A percentile compares a stretch with the other conserved stretches of the same genome.
These are phyloP conservation scores for Listronotus oregonensis DNA, from an alignment of 1,140 invertebrate genomes.

Conservation along the genomic window DNA sequence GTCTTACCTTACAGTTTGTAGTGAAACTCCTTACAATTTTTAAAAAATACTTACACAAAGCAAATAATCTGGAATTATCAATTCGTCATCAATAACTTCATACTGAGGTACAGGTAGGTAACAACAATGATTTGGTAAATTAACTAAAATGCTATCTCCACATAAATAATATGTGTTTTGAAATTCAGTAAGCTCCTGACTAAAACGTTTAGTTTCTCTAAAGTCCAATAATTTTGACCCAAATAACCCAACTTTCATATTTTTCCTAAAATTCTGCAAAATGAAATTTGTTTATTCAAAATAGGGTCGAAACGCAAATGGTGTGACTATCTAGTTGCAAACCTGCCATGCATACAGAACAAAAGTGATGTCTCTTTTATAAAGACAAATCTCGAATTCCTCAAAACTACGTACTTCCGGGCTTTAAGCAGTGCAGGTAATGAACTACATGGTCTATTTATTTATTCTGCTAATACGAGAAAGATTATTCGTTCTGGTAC, in stretches of 20 bases:
- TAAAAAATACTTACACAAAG: slow-evolving; percentile 9
- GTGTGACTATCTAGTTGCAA: too few species aligned
- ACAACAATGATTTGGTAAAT: slow-evolving; percentile 1
- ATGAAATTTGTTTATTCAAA: neutral
- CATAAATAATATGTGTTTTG: slow-evolving; percentile 17
- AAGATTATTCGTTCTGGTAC: too few species aligned
- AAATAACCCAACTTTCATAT: slow-evolving; percentile 7
- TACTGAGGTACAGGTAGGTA: slow-evolving; percentile 15
- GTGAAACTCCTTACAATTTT: too few species aligned
- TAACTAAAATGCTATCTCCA: slow-evolving; percentile 6
- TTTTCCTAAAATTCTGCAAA: neutral
- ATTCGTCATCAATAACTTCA: neutral
- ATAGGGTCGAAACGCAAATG: too few species aligned
- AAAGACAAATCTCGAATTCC: too few species aligned
- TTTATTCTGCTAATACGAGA: too few species aligned
- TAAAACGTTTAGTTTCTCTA: slow-evolving; percentile 9
- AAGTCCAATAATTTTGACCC: slow-evolving; percentile 8
- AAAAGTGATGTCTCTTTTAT: too few species aligned
- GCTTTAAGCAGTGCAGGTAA: too few species aligned
- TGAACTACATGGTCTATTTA: too few species aligned
- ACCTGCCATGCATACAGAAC: too few species aligned
- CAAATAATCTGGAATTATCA: slow-evolving; percentile 1
- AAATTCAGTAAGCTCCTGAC: slow-evolving; percentile 1
- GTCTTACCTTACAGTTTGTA: too few species aligned
- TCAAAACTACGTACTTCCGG: too few species aligned